Base-by-base conservation (phyloP, 92 coral and sea anemone genomes). In the Epizoanthus fatuus region DNA sequence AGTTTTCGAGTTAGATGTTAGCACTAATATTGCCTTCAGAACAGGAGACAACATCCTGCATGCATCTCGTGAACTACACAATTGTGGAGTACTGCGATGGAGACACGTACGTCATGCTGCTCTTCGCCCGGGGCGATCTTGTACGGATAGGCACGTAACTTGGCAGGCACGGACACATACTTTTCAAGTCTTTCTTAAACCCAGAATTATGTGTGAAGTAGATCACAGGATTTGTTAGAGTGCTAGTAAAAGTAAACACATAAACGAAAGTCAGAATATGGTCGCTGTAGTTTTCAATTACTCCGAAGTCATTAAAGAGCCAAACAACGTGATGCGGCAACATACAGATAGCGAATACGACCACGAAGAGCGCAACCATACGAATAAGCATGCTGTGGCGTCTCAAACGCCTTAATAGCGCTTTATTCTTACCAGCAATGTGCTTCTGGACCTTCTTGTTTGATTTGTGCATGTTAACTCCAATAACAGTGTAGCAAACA, bases 301-400 rank as follows among this genome's bases (percentile, higher is more conserved):
- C 68, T 32, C 92, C 93, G 65, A 92, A 94, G 15, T 90, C 88
- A 1, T 74, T 42, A 76, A 91, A 92, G 32, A 94, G 69, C 95
- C 95, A 94, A 16, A 92, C 88, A 32, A 92, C 95, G 53, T 94
- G 98, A 59, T 94, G 98, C 2, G 98, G 98, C 7, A 94, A 63
- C 98, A 94, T 94, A 66, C 98, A 94, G 42, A 94, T 81, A 9
- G 98, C 98, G 75, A 94, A 94, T 54, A 92, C 94, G 0, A 80
- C 77, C 17, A 92, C 95, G 75, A 94, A 94, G 4, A 94, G 53
- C 3, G 90, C 80, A 7, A 93, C 92, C 84, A 93, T 92, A 2
- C 98, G 98, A 13, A 89, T 87, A 9, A 94, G 93, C 68, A 92
- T 86, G 7, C 84, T 80, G 16, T 86, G 87, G 29, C 95, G 85